These are phyloP conservation scores for Erebia ligea DNA, from an alignment of 2,888 invertebrate species.

Conservation along the genomic window DNA sequence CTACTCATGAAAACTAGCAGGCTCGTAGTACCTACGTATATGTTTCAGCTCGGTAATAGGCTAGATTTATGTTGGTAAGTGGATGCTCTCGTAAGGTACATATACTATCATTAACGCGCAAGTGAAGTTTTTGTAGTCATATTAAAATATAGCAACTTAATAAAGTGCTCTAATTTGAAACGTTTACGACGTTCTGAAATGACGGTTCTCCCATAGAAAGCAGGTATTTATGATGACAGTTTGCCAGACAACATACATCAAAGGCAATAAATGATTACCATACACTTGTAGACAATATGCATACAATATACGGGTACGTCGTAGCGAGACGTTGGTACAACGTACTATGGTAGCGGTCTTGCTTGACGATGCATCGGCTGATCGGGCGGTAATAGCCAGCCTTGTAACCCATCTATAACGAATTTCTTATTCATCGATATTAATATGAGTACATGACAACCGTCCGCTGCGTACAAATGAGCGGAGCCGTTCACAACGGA, in stretches of 20 bases:
- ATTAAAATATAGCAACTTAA: constrained; percentile 15
- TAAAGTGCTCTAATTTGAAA: constrained; percentile 15
- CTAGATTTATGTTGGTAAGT: not conserved
- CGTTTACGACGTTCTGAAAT: constrained; percentile 18
- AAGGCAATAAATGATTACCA: constrained; percentile 22
- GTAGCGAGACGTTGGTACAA: constrained; percentile 33
- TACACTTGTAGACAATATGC: constrained; percentile 17
- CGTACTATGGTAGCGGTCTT: constrained; percentile 64
- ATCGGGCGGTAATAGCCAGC: constrained; percentile 70
- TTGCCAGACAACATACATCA: constrained; percentile 19
- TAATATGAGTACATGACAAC: constrained; percentile 80
- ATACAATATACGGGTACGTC: not conserved
- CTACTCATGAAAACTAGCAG: too few species aligned
- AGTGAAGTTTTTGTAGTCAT: constrained; percentile 1
- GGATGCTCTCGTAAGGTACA: not conserved
- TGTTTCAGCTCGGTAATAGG: too few species aligned
- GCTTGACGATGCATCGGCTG: constrained; percentile 59
- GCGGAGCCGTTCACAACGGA: constrained; percentile 70
- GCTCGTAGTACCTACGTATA: too few species aligned
- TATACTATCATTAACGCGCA: not conserved
- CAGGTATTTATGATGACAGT: constrained; percentile 31
- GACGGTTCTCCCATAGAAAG: constrained; percentile 22
- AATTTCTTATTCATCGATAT: constrained; percentile 83
- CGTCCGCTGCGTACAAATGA: constrained; percentile 78
- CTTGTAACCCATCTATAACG: constrained; percentile 81